Percentiles rank a stretch among this genome's conserved stretches.
Evolutionary conservation across 2,888 invertebrate species (phyloP).

Genomic region (Imbricaverruca yamaguchii): DNA sequence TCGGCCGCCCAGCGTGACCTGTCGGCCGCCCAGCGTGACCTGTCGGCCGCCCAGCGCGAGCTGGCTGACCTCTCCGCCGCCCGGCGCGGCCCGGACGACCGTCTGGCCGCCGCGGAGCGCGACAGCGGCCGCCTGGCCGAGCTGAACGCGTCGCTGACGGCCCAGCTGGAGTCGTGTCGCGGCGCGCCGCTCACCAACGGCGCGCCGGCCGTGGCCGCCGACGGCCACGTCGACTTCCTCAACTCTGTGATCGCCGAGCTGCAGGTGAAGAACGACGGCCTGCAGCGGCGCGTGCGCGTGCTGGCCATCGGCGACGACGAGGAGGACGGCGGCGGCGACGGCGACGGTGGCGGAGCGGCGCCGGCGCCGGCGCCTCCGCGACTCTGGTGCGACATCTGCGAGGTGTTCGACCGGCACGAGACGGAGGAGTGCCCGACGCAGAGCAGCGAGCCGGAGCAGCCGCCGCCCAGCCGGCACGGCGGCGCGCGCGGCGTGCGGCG

Average conservation of each 20-base stretch:
- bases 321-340: constrained; percentile 37
- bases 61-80: neutral
- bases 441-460: constrained; percentile 52
- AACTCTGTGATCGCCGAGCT: constrained; percentile 95
- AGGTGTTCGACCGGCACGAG: constrained; percentile 91
- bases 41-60: too few species aligned
- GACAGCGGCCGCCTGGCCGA: too few species aligned
- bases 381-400: constrained; percentile 95
- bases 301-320: constrained; percentile 58
- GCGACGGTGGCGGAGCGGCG: neutral
- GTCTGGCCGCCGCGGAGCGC: too few species aligned
- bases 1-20: too few species aligned
- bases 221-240: constrained; percentile 61
- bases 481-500: constrained; percentile 43
- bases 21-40: too few species aligned
- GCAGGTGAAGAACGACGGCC: constrained; percentile 82
- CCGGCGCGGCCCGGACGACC: too few species aligned
- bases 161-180: neutral
- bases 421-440: constrained; percentile 95
- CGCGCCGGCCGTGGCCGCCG: neutral
- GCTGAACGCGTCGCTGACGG: neutral
- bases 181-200: neutral
- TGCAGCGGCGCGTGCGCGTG: constrained; percentile 67
- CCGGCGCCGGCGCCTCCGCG: constrained; percentile 53
- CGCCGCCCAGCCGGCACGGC: constrained; percentile 45